Evolutionary conservation across 2,797 vertebrate genomes (phyloP).

Genomic region (Neosalanx taihuensis): DNA sequence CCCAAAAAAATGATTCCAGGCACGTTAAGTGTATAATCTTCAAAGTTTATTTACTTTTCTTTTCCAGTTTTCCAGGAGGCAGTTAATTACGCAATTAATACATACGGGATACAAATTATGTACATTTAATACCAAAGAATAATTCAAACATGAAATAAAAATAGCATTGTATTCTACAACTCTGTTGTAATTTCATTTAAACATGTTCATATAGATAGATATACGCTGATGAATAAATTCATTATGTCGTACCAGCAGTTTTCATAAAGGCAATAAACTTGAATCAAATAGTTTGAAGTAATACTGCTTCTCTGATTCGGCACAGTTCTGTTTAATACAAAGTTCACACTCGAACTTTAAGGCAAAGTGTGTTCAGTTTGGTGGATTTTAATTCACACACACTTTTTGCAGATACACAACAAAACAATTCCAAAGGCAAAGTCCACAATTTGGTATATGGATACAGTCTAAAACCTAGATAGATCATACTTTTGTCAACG

Average conservation of each 20-base stretch:
- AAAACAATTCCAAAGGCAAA: slow-evolving; percentile 76
- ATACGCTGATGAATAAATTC: slow-evolving; percentile 80
- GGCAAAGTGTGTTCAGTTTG: slow-evolving; percentile 85
- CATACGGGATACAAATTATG: slow-evolving; percentile 82
- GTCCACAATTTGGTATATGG: slow-evolving; percentile 82
- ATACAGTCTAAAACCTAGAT: slow-evolving; percentile 75
- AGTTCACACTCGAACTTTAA: slow-evolving; percentile 80
- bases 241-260: slow-evolving; percentile 79
- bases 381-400: slow-evolving; percentile 82
- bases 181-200: slow-evolving; percentile 76
- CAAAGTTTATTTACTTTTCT: slow-evolving; percentile 81
- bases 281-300: slow-evolving; percentile 73
- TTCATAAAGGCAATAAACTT: slow-evolving; percentile 79
- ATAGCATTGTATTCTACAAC: slow-evolving; percentile 79
- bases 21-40: slow-evolving; percentile 67
- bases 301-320: slow-evolving; percentile 79
- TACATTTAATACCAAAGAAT: slow-evolving; percentile 83
- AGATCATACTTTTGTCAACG: slow-evolving; percentile 66
- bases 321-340: slow-evolving; percentile 80
- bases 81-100: slow-evolving; percentile 84
- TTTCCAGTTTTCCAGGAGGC: slow-evolving; percentile 77
- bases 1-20: slow-evolving; percentile 30
- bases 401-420: slow-evolving; percentile 80
- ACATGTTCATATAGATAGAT: slow-evolving; percentile 81
- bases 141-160: slow-evolving; percentile 81